Evolutionary conservation across 2,113 vertebrate genomes (phyloP).

Genomic region (Brachyistius frenatus): DNA sequence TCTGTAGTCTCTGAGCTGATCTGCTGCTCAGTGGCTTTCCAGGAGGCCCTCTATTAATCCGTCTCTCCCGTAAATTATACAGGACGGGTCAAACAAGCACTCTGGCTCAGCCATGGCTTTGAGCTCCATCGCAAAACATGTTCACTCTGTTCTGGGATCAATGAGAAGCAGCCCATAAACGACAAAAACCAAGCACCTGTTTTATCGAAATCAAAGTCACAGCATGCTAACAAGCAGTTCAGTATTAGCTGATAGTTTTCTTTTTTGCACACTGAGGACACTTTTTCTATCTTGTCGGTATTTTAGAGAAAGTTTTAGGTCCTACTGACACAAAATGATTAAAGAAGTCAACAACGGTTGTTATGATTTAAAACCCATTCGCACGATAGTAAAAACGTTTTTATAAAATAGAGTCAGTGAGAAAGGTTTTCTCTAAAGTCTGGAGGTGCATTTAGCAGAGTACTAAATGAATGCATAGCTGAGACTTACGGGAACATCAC

Average conservation of each 20-base stretch:
- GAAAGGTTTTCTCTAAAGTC: too few relatives aligned
- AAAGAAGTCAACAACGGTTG: background rate
- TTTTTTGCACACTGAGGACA: background rate
- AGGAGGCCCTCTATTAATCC: constrained; percentile 75
- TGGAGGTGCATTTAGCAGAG: too few relatives aligned
- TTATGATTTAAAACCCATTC: background rate
- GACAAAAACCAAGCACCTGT: background rate
- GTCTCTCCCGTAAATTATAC: constrained; percentile 67
- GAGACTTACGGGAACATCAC: too few relatives aligned
- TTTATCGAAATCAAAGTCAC: background rate
- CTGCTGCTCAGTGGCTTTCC: constrained; percentile 77
- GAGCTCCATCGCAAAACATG: constrained; percentile 16
- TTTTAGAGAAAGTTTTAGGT: background rate
- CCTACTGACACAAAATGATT: background rate
- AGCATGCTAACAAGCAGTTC: background rate
- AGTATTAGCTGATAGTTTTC: background rate
- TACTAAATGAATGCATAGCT: too few relatives aligned
- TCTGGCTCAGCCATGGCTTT: constrained; percentile 39
- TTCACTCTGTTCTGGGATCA: constrained; percentile 20
- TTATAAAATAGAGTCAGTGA: too few relatives aligned
- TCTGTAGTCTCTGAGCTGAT: constrained; percentile 67
- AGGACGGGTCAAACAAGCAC: constrained; percentile 48
- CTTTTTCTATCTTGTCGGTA: too few relatives aligned
- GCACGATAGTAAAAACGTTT: too few relatives aligned
- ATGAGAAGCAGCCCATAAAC: constrained; percentile 12